Evolutionary conservation across 2,797 vertebrate genomes (phyloP), one percentile per base, ranked within the genome.

Genomic region (Spheniscus humboldti): DNA sequence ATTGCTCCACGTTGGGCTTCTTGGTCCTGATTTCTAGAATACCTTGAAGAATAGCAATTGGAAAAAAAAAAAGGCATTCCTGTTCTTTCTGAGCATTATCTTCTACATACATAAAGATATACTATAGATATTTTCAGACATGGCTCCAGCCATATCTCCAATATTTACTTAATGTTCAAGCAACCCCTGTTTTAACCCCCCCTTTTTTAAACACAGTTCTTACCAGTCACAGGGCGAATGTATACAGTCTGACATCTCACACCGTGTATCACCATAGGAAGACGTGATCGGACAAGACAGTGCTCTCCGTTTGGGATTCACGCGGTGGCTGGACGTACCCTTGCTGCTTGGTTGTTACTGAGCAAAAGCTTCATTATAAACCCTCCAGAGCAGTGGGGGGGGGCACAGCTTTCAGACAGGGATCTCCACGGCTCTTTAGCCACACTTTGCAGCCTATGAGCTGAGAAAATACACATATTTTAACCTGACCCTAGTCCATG

Each of bases 251-350:
- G 68, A 59, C 53, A n/a, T 30, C 37, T 86, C 81, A n/a, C 56
- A 11, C 17, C 9, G 4, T 4, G 17, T 10, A 12, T 22, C 52
- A 6, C 52, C 1, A 0, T 0, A 23, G 39, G 37, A 53, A 52
- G 39, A 60, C 1, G 9, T 5, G 39, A 27, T 31, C 5, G 2
- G 74, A n/a, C 25, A 11, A 31, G 55, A 3, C 33, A 20, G 25
- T 3, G 15, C 37, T 48, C 30, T n/a, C 41, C 7, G 0, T 6
- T 6, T 37, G 59, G 53, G 68, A 50, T 76, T 43, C 84, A 14
- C 0, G 1, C 0, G 2, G 19, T 7, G 14, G 35, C 41, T 43
- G 53, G 45, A 52, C 3, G 3, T 41, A 22, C 30, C 3, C 0
- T 2, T 63, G 33, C 30, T 76, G 6, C 33, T 76, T 6, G 14